phyloP scores from a whole-genome alignment of 2,888 invertebrate species.

The Pollenia amentaria region DNA sequence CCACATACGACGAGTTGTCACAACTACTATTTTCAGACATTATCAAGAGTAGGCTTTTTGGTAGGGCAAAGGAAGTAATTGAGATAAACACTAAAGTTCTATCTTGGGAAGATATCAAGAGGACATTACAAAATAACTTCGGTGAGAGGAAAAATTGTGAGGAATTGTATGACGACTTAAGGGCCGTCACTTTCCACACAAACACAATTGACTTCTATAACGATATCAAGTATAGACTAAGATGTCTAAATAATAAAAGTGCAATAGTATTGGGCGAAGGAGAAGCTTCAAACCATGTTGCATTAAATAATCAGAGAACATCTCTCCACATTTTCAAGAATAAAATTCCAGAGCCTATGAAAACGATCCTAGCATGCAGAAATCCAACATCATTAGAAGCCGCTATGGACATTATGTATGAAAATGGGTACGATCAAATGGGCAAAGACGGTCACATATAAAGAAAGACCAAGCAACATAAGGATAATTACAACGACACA shows the following conservation, averaged over 20 bases:
- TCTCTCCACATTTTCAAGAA: conserved; percentile 25
- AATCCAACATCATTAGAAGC: neutral
- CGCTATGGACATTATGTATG: conserved; percentile 14
- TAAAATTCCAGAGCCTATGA: conserved; percentile 26
- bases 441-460: conserved; percentile 2
- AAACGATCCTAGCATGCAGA: neutral
- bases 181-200: conserved; percentile 14
- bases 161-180: conserved; percentile 16
- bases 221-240: conserved; percentile 18
- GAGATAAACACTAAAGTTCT: neutral
- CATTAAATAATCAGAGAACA: conserved; percentile 10
- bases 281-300: conserved; percentile 12
- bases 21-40: neutral
- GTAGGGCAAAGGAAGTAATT: neutral
- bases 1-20: conserved; percentile 1
- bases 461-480: neutral
- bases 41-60: neutral
- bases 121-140: conserved; percentile 11
- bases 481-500: neutral
- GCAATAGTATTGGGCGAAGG: conserved; percentile 7
- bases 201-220: conserved; percentile 6
- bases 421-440: conserved; percentile 23
- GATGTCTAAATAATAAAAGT: conserved; percentile 27
- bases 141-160: conserved; percentile 27
- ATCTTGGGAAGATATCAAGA: conserved; percentile 1